phyloP scores from a whole-genome alignment of 2,797 vertebrate species.

The Limosa lapponica region DNA sequence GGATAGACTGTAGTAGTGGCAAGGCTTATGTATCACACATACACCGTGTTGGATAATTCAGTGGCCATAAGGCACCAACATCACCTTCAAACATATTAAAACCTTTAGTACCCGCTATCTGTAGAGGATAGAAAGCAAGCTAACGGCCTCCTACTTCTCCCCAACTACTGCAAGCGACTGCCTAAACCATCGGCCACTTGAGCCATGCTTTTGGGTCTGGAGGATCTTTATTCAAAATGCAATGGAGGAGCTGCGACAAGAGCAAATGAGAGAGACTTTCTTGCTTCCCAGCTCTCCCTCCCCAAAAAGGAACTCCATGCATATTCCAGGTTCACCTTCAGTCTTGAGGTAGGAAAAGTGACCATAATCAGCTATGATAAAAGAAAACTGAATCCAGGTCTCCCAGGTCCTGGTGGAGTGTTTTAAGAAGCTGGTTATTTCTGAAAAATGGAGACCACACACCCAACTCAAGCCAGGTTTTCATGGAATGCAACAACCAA shows the following conservation, averaged over 20 bases:
- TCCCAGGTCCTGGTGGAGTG: background rate
- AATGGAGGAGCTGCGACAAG: background rate
- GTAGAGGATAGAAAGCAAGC: background rate
- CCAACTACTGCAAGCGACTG: background rate
- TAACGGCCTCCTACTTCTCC: background rate
- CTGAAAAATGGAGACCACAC: background rate
- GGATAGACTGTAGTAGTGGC: background rate
- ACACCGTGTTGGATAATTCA: accelerated
- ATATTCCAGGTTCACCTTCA: background rate
- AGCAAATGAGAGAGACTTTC: background rate
- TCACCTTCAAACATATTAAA: background rate
- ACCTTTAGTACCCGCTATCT: background rate
- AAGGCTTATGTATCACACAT: background rate
- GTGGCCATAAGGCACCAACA: background rate
- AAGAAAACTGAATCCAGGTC: background rate
- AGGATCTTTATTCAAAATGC: background rate
- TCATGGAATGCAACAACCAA: background rate
- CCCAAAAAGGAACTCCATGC: background rate
- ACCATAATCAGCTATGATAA: background rate
- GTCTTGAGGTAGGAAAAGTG: background rate
- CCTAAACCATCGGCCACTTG: background rate
- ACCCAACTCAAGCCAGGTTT: background rate
- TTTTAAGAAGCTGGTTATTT: background rate
- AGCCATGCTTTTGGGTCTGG: background rate
- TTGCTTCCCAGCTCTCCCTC: background rate